These are phyloP conservation scores for Drosophila mercatorum DNA, from an alignment of 2,888 invertebrate genomes.

Conservation along the genomic window DNA sequence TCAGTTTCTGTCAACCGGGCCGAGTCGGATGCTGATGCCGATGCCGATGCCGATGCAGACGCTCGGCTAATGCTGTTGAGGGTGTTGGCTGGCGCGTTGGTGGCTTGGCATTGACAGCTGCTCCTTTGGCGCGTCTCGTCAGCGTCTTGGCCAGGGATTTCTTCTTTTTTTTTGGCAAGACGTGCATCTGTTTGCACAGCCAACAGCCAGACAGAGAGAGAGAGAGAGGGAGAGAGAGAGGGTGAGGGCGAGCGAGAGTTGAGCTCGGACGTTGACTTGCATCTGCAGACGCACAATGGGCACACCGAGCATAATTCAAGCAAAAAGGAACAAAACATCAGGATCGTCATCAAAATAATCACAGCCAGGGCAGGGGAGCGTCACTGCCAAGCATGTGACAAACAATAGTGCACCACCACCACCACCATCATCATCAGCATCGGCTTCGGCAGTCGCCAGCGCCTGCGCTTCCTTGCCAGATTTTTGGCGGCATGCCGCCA, in stretches of 20 bases:
- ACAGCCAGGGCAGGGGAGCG: constrained; percentile 45
- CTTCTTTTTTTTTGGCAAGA: constrained; percentile 60
- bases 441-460: constrained; percentile 37
- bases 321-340: constrained; percentile 56
- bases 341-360: constrained; percentile 63
- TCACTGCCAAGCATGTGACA: constrained; percentile 34
- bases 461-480: constrained; percentile 45
- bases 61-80: constrained; percentile 54
- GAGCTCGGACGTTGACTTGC: constrained; percentile 82
- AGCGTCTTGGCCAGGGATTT: constrained; percentile 57
- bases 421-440: not conserved
- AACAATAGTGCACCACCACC: constrained; percentile 68
- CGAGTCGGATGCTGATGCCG: constrained; percentile 3
- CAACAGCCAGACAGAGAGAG: not conserved
- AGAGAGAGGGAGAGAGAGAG: not conserved
- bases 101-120: constrained; percentile 74
- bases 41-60: constrained; percentile 20
- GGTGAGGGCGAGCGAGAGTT: not conserved
- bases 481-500: constrained; percentile 66
- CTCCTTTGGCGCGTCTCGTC: constrained; percentile 70
- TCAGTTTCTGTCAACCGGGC: constrained; percentile 72
- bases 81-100: constrained; percentile 78
- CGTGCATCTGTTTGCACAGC: constrained; percentile 75
- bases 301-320: constrained; percentile 51
- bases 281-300: constrained; percentile 79